Base-by-base conservation (phyloP, 2,888 invertebrate species). In the Euzophera pinguis region DNA sequence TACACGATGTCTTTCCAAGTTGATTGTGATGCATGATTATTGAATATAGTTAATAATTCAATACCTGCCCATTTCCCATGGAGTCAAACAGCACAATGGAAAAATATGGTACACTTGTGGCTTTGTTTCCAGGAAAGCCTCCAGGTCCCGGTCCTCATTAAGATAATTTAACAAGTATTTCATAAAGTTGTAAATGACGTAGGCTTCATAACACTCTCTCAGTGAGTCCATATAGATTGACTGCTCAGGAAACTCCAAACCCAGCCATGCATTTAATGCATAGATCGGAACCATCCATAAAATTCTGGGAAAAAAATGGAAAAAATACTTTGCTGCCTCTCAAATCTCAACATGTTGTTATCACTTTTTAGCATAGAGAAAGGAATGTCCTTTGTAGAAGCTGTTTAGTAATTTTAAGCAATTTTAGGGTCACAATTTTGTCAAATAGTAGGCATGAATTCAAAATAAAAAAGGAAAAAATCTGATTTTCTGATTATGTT, bases 241-340 rank as follows among this genome's bases (percentile, higher is more conserved):
- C 67, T 95, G 94, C 62, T 94, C 92, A 0, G 97, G 97, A 78
- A 96, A 97, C 50, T 95, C 91, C 57, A 99, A 86, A 1, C 98
- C 98, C 65, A 97, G 91, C 97, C 97, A 97, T 62, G 98, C 97
- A 93, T 98, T 98, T 7, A 97, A 84, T 38, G 98, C 97, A 91
- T 98, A 98, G 68, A 98, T 98, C 57, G 98, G 98, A 51, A 98
- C 98, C 98, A 98, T 98, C 98, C 98, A 98, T 64, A 98, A 79
- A 80, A 98, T 96, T 80, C 97, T 96, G 84, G n/a, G n/a, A 22
- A 22, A 22, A 22, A 22, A 5, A 22, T 22, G 2, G 22, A 22
- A 3, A 22, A 5, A 22, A 22, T 22, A 22, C 5, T 22, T 22
- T 22, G 5, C 22, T 22, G 2, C 5, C 22, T 3, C 22, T 22